Evolutionary conservation across 2,113 vertebrate genomes (phyloP), one percentile per base, ranked within the genome.

Genomic region (Tilapia sparmanii): DNA sequence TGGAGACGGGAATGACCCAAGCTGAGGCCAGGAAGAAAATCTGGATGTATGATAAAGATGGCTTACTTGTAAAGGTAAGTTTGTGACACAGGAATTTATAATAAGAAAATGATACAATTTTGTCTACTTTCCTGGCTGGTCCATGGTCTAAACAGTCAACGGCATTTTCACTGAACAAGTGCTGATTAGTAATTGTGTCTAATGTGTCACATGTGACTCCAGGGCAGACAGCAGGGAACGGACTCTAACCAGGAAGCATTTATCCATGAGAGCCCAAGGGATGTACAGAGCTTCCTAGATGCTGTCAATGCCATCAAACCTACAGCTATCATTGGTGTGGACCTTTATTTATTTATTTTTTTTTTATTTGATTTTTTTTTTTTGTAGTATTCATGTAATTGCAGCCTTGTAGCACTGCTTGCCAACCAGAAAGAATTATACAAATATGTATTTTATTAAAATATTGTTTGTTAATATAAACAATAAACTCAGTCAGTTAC

Each of bases 11-110:
- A 0, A 88, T 98, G 84, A 95, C 97, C 42, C 94, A 95, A 3
- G 94, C 97, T 47, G 98, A 98, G 8, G 99, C 99, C 76, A 96
- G 91, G 40, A 81, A 94, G 33, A 98, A 96, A 45, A 97, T 99
- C 89, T 99, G 98, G 98, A 98, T 99, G 98, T 98, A 97, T 80
- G 99, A 99, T 94, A 98, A 99, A 88, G 85, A 96, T 0, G 99
- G 99, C 5, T 95, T 99, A 50, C 93, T 99, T 76, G 91, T 97
- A 33, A 96, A 99, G 98, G 98, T 99, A 54, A 68, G 93, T 83
- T 18, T 85, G 22, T 78, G 8, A 53, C 35, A 5, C 94, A 2
- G 96, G 97, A 40, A 86, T 90, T 89, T 53, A 83, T 8, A 90
- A 97, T 71, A 96, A 97, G 68, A 97, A 97, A 47, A 92, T 19